Evolutionary conservation across 2,797 vertebrate genomes (phyloP), one percentile per base, ranked within the genome.

Genomic region (Girardinus metallicus): DNA sequence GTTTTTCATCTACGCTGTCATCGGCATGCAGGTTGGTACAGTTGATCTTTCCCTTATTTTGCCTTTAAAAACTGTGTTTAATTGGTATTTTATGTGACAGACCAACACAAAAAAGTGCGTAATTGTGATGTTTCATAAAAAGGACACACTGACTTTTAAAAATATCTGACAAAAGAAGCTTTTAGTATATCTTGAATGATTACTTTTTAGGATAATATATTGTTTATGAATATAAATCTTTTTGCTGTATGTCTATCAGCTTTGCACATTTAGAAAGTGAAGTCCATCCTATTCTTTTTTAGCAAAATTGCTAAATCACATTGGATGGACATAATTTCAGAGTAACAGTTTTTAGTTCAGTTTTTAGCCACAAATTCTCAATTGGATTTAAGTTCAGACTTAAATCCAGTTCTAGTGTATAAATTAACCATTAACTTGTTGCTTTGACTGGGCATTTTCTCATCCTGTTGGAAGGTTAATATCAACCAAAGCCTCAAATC

Each of bases 1-100:
- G 83, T 99, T 99, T 95, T 99, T 99, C 95, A 99, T 99, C 96
- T 99, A 99, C 0, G 99, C 99, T 0, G 98, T 99, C 82, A 99
- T 99, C 4, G 99, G 99, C 86, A 99, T 99, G 99, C 99, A 99
- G 98, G 98, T 99, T 88, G 88, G 92, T 78, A 41, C 8, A 18
- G 64, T 26, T 12, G 9, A 41, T 26, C 36, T 64, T 36, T 64
- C 29, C 34, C 34, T 36, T 36, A 9, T 18, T 68, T 41, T 41
- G 1, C 64, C 64, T 68, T 34, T 15, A 3, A 44, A 44, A 71
- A n/a, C 34, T 13, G 26, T 4, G 23, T 71, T 43, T 71, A 29
- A 9, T 71, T 16, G 1, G 12, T 12, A 71, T 44, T 71, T 71
- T 15, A 16, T 71, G 12, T 43, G 68, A 9, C 41, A 71, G 26